Evolutionary conservation across 2,797 vertebrate genomes (phyloP), one percentile per base, ranked within the genome.

Genomic region (Lophius americanus): DNA sequence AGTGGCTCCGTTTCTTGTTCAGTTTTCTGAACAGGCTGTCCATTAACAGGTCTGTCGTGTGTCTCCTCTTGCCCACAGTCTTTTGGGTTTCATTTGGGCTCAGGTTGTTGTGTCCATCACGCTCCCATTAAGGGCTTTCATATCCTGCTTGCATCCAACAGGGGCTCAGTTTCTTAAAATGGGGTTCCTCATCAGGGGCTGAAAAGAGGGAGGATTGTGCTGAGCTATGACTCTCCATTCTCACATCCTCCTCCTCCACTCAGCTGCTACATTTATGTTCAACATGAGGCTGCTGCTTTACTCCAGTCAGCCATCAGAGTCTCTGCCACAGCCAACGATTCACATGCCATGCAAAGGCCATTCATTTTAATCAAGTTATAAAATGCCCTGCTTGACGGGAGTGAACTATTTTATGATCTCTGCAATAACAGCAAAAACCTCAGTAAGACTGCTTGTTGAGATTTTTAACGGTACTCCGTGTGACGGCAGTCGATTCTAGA

Each of bases 81-180:
- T 87, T 87, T 78, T 73, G 79, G 82, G 83, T 72, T 59, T 89
- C 74, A 78, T 85, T 87, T 85, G 60, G 83, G 83, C 76, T 85
- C 64, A 70, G 76, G 73, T 41, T 70, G 70, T 59, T 70, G 86
- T 75, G 77, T 91, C 89, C 89, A 58, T 92, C 88, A 78, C 84
- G 86, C 75, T 83, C 83, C 82, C 90, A 84, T 88, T 85, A 89
- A 89, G 79, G 73, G 71, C 83, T 88, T 88, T 91, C 83, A 86
- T 67, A 85, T 90, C 82, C 85, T 85, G 83, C 83, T 85, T 88
- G 94, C 92, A 88, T 93, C 95, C 94, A 86, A 94, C 95, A 94
- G 92, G 93, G 92, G 94, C 90, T 97, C 95, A 96, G 95, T 97
- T 96, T 96, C 96, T 96, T 96, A 98, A 97, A 96, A 96, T 96